Conservation (phyloP, 2,113 vertebrate species). For the Tor tambroides region DNA sequence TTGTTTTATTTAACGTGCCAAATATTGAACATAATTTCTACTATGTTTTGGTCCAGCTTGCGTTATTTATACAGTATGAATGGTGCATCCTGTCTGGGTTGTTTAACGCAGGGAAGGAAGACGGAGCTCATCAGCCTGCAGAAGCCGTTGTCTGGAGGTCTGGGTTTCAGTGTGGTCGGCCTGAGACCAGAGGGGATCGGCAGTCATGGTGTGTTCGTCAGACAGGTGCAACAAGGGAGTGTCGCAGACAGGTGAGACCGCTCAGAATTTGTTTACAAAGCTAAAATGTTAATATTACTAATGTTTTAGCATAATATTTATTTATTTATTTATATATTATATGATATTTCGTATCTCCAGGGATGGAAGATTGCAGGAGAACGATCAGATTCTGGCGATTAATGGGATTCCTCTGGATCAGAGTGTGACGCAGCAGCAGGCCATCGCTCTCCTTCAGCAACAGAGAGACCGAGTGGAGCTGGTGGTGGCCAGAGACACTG, state of each 20-base stretch:
- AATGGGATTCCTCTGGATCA: constrained; percentile 86
- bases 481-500: constrained; percentile 83
- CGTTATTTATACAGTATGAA: neutral
- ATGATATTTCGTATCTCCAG: constrained; percentile 64
- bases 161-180: constrained; percentile 95
- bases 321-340: too few relatives aligned
- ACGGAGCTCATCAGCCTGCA: constrained; percentile 83
- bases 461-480: constrained; percentile 82
- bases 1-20: neutral
- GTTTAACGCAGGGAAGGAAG: constrained; percentile 80
- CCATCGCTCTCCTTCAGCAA: constrained; percentile 88
- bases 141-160: constrained; percentile 86
- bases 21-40: neutral
- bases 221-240: constrained; percentile 89
- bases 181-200: constrained; percentile 79
- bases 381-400: constrained; percentile 94
- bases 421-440: constrained; percentile 87
- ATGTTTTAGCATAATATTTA: too few relatives aligned
- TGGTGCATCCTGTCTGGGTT: constrained; percentile 17
- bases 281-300: too few relatives aligned
- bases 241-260: constrained; percentile 86
- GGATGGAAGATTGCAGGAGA: constrained; percentile 88
- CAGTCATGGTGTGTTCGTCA: constrained; percentile 86
- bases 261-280: neutral
- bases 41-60: neutral